These are phyloP conservation scores for Drosophila leonis DNA, from an alignment of 2,888 invertebrate genomes.

Conservation along the genomic window DNA sequence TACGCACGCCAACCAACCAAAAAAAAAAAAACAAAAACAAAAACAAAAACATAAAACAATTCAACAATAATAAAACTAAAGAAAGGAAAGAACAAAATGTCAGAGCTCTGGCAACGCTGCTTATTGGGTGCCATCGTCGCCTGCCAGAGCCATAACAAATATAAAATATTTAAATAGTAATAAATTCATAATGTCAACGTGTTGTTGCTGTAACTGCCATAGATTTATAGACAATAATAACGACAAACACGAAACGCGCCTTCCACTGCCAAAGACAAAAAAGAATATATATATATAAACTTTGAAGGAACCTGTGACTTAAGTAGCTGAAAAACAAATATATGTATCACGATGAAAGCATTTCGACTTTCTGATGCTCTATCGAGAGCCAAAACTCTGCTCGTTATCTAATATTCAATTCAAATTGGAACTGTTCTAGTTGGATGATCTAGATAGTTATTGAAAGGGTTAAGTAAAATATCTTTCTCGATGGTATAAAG, in stretches of 20 bases:
- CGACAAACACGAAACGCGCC: constrained; percentile 70
- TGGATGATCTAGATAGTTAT: too few species aligned
- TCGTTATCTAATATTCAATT: background rate
- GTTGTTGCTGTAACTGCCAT: constrained; percentile 66
- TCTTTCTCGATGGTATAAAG: too few species aligned
- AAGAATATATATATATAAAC: background rate
- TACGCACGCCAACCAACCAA: constrained; percentile 67
- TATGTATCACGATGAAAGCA: background rate
- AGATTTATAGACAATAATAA: constrained; percentile 80
- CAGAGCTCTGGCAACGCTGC: constrained; percentile 50
- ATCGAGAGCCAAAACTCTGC: background rate
- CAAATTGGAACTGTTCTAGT: background rate
- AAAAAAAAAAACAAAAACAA: constrained; percentile 3
- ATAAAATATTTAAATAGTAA: constrained; percentile 84
- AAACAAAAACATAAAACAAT: constrained; percentile 12
- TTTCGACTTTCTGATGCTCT: background rate
- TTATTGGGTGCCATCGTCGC: constrained; percentile 80
- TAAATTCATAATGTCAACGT: constrained; percentile 85
- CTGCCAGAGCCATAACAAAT: constrained; percentile 77
- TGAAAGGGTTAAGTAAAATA: too few species aligned
- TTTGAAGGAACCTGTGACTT: constrained; percentile 46
- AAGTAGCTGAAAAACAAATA: constrained; percentile 63
- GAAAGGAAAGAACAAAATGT: constrained; percentile 34
- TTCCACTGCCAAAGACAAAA: constrained; percentile 29
- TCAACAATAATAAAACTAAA: constrained; percentile 18